Percentiles rank a stretch among this genome's conserved stretches.
Conservation (phyloP, 2,113 vertebrate species). For the Bambusicola thoracicus region DNA sequence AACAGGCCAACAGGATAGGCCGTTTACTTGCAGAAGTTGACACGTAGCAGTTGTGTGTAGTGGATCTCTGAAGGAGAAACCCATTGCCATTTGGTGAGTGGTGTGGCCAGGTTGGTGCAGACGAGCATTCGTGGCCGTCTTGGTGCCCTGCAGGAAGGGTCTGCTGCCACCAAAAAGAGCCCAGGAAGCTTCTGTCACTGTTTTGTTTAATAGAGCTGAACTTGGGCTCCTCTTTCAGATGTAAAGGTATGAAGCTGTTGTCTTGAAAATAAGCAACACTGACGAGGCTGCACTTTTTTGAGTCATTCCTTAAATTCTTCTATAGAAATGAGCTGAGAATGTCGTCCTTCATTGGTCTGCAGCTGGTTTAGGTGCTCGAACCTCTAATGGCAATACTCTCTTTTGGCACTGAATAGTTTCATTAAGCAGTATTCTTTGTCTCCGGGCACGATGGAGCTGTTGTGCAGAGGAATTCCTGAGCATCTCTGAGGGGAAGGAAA, state of each 20-base stretch:
- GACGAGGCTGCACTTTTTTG: neutral
- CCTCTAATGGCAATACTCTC: too few species aligned
- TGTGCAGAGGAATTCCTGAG: neutral
- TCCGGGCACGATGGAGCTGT: too few species aligned
- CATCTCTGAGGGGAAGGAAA: neutral
- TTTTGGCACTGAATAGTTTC: neutral
- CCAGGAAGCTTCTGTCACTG: accelerated
- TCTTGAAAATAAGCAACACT: accelerated
- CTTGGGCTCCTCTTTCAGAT: neutral
- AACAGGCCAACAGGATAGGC: neutral
- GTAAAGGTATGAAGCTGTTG: neutral
- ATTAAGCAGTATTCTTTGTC: neutral
- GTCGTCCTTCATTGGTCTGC: accelerated
- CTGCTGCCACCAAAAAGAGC: neutral
- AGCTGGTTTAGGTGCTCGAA: neutral
- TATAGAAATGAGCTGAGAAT: neutral
- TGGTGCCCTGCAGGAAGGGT: too few species aligned
- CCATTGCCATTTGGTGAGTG: accelerated
- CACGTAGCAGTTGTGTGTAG: neutral
- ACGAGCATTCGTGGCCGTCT: neutral
- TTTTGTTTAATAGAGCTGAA: neutral
- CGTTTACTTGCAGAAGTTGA: neutral
- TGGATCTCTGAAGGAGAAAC: neutral
- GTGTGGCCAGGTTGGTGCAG: too few species aligned
- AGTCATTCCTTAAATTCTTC: neutral